Evolutionary conservation across 2,888 invertebrate species (phyloP), one percentile per base, ranked within the genome.

Genomic region (Clusia tigrina): DNA sequence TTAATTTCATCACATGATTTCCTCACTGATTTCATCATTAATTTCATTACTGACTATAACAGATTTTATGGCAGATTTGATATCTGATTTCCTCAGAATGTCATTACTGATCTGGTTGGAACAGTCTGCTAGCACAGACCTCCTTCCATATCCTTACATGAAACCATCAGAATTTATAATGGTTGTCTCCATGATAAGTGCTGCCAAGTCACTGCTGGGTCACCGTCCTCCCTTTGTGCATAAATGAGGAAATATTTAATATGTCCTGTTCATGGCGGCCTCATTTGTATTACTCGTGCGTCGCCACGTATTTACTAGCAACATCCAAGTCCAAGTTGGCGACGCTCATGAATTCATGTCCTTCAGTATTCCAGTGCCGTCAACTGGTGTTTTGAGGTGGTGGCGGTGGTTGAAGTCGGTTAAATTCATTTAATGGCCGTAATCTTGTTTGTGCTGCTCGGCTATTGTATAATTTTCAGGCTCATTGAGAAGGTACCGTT

Each of bases 281-380:
- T 42, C 42, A 42, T 42, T 42, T 42, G 42, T 42, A 42, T 42
- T 42, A 3, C 42, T 10, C n/a, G 15, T 42, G n/a, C n/a, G 42
- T 42, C n/a, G 42, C 10, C 42, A 42, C 42, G 42, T 42, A 42
- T 42, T 42, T 42, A 42, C n/a, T n/a, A 10, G 6, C 42, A 15
- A n/a, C n/a, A n/a, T n/a, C n/a, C n/a, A n/a, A n/a, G 42, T 42
- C 12, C 42, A 42, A 42, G 15, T 42, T 42, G 42, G 42, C 42
- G 42, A 42, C 42, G 42, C 42, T 42, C 42, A n/a, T 42, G 42
- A 42, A 42, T 15, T 42, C 10, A 42, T 42, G 42, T 15, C n/a
- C n/a, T 42, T 42, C n/a, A 10, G 42, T 42, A 5, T 42, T 42
- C 42, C 42, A 15, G 42, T 6, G n/a, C n/a, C n/a, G 32, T 3